Evolutionary conservation across 1,140 invertebrate species (phyloP).

Genomic region (Schlechtendalia chinensis): DNA sequence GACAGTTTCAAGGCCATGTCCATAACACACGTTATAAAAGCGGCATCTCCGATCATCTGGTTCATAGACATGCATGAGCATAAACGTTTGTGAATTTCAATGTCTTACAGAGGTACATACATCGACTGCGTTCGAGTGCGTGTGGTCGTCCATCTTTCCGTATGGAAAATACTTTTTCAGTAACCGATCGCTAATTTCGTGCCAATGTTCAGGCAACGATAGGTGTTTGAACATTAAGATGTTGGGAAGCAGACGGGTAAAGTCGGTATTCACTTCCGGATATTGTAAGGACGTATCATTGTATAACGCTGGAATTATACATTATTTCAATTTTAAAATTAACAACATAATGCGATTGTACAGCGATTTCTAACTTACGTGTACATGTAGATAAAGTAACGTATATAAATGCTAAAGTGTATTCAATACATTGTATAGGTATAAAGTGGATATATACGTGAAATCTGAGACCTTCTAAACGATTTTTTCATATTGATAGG

Average conservation of each 20-base stretch:
- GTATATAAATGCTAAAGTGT: too few species aligned
- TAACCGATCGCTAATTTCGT: not conserved
- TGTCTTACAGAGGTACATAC: not conserved
- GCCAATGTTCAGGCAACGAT: not conserved
- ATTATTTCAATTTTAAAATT: not conserved
- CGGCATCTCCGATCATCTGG: constrained; percentile 5
- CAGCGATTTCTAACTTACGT: too few species aligned
- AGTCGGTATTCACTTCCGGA: not conserved
- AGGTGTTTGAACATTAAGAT: constrained; percentile 7
- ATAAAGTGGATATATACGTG: too few species aligned
- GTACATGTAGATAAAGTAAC: too few species aligned
- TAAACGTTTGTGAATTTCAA: not conserved
- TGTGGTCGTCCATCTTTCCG: not conserved
- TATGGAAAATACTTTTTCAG: constrained; percentile 5
- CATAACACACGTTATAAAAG: not conserved
- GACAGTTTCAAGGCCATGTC: not conserved
- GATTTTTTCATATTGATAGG: too few species aligned
- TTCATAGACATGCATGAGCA: not conserved
- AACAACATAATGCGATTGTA: too few species aligned
- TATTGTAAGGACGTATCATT: not conserved
- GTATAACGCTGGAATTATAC: not conserved
- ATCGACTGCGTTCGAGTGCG: not conserved
- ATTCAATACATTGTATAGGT: too few species aligned
- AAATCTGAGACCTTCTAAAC: too few species aligned
- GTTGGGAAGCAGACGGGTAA: not conserved